phyloP scores from a whole-genome alignment of 1,140 invertebrate species.

The Heliconius hewitsoni region DNA sequence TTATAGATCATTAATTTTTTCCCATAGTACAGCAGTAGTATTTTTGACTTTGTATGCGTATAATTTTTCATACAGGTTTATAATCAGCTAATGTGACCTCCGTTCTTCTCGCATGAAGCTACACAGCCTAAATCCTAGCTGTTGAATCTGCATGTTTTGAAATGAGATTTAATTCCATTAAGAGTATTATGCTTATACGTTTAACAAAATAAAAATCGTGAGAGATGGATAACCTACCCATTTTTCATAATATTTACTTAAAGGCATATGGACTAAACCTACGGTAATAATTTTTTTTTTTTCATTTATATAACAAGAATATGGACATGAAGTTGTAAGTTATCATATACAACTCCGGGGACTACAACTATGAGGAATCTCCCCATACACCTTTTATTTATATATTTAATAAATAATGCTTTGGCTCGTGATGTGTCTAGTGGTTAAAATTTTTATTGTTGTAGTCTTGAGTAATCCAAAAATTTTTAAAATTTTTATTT shows the following conservation, averaged over 20 bases:
- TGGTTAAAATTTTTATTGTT: too few species aligned
- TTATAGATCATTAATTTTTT: neutral
- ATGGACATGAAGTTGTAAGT: too few species aligned
- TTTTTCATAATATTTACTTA: neutral
- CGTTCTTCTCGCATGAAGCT: neutral
- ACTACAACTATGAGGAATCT: too few species aligned
- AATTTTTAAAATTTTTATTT: too few species aligned
- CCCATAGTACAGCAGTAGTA: neutral
- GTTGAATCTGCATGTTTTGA: neutral
- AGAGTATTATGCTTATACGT: neutral
- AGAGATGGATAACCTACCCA: neutral
- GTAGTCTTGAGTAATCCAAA: too few species aligned
- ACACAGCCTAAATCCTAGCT: neutral
- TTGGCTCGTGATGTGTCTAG: too few species aligned
- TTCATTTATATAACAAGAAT: neutral
- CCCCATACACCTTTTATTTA: too few species aligned
- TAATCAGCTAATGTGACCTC: constrained; percentile 1
- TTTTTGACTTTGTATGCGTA: neutral
- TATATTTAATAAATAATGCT: too few species aligned
- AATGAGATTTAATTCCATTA: constrained; percentile 3
- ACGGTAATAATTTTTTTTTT: neutral
- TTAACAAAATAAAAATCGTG: neutral
- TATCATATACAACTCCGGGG: too few species aligned
- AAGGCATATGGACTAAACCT: neutral
- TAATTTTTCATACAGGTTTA: neutral